Evolutionary conservation across 2,797 vertebrate species (phyloP).

Genomic region (Tadarida brasiliensis): DNA sequence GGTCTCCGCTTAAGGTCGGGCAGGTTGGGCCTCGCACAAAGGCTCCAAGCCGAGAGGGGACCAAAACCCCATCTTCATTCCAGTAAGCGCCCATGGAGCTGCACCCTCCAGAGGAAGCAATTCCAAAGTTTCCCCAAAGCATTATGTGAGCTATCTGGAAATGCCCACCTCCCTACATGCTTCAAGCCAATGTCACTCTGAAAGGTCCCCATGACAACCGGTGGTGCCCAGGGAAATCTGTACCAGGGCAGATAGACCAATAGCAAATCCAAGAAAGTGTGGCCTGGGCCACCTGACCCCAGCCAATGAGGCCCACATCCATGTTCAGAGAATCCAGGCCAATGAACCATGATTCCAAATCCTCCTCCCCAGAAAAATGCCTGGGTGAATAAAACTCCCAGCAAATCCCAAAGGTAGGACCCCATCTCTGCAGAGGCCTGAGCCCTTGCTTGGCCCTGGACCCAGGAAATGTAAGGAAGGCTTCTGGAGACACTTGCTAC

Average conservation of each 20-base stretch:
- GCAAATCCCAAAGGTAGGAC: not conserved
- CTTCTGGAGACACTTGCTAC: not conserved
- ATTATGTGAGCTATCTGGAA: not conserved
- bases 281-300: not conserved
- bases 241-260: not conserved
- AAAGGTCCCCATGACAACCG: not conserved
- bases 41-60: no score
- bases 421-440: not conserved
- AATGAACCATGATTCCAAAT: not conserved
- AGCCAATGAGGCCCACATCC: not conserved
- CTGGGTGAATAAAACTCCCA: not conserved
- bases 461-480: not conserved
- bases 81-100: not conserved
- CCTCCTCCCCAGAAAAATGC: not conserved
- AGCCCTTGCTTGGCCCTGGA: not conserved
- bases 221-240: not conserved
- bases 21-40: not conserved
- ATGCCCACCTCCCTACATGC: not conserved
- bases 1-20: not conserved
- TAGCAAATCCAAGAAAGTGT: not conserved
- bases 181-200: not conserved
- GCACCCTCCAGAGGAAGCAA: not conserved
- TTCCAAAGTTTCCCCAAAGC: not conserved
- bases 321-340: not conserved
- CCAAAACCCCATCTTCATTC: not conserved